Conservation (phyloP, 2,888 invertebrate genomes). For the Achlya flavicornis region DNA sequence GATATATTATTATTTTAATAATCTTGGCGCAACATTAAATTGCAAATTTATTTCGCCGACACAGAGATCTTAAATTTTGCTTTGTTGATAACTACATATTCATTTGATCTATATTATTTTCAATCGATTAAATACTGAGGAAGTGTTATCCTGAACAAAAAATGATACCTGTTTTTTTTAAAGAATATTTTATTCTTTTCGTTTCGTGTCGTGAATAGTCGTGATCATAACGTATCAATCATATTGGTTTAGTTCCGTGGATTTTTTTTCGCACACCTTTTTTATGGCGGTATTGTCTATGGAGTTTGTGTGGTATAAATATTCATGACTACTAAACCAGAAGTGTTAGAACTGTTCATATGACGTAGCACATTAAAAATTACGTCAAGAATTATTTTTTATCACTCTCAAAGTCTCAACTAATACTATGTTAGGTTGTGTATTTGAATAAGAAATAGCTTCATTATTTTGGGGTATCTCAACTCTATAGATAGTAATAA, state of each 20-base stretch:
- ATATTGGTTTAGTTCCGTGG: neutral
- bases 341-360: constrained; percentile 16
- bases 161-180: neutral
- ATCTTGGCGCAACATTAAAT: constrained; percentile 2
- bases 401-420: neutral
- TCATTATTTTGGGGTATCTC: neutral
- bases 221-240: constrained; percentile 2
- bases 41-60: neutral
- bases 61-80: neutral
- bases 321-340: constrained; percentile 31
- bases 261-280: constrained; percentile 2
- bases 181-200: neutral
- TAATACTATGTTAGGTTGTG: neutral
- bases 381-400: neutral
- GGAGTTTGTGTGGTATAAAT: constrained; percentile 24
- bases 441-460: neutral
- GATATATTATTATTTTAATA: constrained; percentile 6
- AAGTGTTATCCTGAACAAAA: constrained; percentile 9
- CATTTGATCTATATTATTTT: neutral
- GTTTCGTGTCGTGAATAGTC: neutral
- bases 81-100: neutral
- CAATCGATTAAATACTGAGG: neutral
- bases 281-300: constrained; percentile 12
- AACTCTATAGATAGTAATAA: no score
- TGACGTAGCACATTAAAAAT: neutral